phyloP scores from a whole-genome alignment of 2,113 vertebrate species.

The Syngnathus typhle region DNA sequence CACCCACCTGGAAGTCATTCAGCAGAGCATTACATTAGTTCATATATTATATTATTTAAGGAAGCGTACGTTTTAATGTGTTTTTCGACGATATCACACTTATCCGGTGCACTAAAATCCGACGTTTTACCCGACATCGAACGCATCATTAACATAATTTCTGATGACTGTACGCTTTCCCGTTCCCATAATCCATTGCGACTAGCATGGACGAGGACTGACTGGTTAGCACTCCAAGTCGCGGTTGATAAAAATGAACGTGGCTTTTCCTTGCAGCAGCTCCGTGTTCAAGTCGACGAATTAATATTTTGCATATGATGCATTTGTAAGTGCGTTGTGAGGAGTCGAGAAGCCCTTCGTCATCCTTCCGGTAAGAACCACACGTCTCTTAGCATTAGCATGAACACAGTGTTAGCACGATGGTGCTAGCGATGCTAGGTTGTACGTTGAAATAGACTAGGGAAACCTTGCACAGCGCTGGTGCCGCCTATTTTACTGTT shows the following conservation, averaged over 20 bases:
- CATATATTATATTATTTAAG: neutral
- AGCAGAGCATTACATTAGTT: neutral
- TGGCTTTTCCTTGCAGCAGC: neutral
- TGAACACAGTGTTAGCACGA: constrained; percentile 2
- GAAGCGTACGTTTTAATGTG: too few species aligned
- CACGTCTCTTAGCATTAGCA: neutral
- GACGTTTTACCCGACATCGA: neutral
- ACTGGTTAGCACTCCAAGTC: neutral
- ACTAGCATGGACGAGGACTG: neutral
- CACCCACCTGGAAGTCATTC: neutral
- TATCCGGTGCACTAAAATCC: neutral
- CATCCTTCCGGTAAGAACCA: constrained; percentile 38
- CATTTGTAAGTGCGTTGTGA: constrained; percentile 4
- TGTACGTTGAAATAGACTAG: neutral
- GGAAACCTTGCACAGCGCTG: too few species aligned
- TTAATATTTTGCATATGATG: neutral
- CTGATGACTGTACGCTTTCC: neutral
- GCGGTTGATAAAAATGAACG: constrained; percentile 22
- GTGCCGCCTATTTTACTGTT: neutral
- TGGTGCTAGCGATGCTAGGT: neutral
- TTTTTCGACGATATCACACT: neutral
- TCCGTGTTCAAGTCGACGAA: neutral
- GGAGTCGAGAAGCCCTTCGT: constrained; percentile 12
- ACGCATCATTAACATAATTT: neutral
- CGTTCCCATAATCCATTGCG: constrained; percentile 1